Evolutionary conservation across 1,140 invertebrate genomes (phyloP).

Genomic region (Cecropterus lyciades): DNA sequence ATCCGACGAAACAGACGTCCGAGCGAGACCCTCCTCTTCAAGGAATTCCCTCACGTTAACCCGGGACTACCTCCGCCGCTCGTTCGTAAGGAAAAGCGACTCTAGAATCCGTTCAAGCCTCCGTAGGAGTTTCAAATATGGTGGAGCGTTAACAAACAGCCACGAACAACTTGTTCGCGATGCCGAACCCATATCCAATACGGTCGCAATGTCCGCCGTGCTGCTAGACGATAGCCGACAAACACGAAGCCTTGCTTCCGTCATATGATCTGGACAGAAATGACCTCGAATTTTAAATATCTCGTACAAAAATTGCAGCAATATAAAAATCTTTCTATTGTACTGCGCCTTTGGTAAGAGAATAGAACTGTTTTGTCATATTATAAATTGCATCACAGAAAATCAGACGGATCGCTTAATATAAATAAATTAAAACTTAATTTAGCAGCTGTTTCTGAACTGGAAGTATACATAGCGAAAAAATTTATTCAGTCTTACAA

Average conservation of each 20-base stretch:
- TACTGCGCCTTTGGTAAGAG: too few species aligned
- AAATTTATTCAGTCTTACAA: too few species aligned
- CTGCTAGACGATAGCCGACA: slow-evolving; percentile 43
- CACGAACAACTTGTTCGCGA: slow-evolving; percentile 72
- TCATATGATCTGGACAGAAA: slow-evolving; percentile 54
- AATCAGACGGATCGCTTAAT: too few species aligned
- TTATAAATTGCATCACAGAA: too few species aligned
- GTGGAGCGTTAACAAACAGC: slow-evolving; percentile 63
- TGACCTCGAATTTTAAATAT: too few species aligned
- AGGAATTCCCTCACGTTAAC: slow-evolving; percentile 62
- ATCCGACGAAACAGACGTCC: slow-evolving; percentile 51
- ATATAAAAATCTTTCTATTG: too few species aligned
- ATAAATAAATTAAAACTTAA: too few species aligned
- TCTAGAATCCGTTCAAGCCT: slow-evolving; percentile 73
- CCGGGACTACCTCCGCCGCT: slow-evolving; percentile 62
- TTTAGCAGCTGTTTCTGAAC: too few species aligned
- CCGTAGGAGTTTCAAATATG: slow-evolving; percentile 71
- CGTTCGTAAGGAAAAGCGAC: slow-evolving; percentile 73
- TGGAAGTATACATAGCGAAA: too few species aligned
- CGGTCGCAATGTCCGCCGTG: slow-evolving; percentile 69
- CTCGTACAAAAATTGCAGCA: too few species aligned
- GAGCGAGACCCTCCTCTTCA: slow-evolving; percentile 44
- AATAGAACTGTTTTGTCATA: too few species aligned
- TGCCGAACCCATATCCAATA: slow-evolving; percentile 74
- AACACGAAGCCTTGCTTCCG: slow-evolving; percentile 64